Percentiles rank a stretch among this genome's conserved stretches.
Conservation (phyloP, 2,888 invertebrate species). For the Quadroppia sp. region DNA sequence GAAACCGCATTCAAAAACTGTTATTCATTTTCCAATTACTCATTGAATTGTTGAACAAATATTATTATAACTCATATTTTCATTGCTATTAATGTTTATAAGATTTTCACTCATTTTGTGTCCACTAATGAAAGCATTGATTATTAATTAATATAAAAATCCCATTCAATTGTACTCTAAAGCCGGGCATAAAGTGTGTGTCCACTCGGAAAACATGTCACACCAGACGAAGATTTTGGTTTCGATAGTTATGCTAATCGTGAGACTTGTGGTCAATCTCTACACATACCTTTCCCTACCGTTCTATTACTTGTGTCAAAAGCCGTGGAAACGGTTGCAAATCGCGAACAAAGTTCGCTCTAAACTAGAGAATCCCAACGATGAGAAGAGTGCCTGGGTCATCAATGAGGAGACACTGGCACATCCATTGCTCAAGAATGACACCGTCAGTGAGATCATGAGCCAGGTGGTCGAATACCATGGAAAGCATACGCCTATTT, state of each 20-base stretch:
- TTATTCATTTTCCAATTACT: too few species aligned
- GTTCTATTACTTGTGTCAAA: conserved; percentile 33
- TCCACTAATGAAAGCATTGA: too few species aligned
- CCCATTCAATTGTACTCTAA: too few species aligned
- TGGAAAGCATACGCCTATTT: neutral
- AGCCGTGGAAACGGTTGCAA: conserved; percentile 30
- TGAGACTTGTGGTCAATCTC: conserved; percentile 23
- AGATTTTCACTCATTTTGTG: too few species aligned
- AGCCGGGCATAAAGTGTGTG: too few species aligned
- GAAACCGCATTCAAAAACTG: too few species aligned
- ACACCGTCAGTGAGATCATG: neutral
- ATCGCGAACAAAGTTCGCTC: neutral
- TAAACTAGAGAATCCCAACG: conserved; percentile 9
- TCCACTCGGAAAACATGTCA: neutral
- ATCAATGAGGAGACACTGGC: neutral
- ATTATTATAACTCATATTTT: too few species aligned
- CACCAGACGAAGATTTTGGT: conserved; percentile 21
- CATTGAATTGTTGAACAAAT: too few species aligned
- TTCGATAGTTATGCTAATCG: neutral
- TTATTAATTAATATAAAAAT: too few species aligned
- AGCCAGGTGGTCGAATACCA: neutral
- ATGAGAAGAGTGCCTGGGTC: neutral
- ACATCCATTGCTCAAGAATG: neutral
- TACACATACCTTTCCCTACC: conserved; percentile 38
- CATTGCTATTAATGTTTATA: too few species aligned